Evolutionary conservation across 2,797 vertebrate species (phyloP).

Genomic region (Sebastolobus altivelis): DNA sequence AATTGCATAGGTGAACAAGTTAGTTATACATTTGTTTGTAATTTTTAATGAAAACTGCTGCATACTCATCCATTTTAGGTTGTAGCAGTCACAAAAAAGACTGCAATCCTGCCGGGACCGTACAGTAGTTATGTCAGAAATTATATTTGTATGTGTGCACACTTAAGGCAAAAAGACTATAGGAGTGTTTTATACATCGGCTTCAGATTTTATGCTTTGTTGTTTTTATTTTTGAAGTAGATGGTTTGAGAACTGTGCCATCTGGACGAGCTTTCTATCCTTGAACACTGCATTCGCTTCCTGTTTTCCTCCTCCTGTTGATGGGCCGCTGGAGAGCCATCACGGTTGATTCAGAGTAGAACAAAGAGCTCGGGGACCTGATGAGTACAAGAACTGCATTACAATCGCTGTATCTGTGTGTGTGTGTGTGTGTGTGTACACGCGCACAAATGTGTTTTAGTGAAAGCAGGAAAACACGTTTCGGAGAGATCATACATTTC

Average conservation of each 20-base stretch:
- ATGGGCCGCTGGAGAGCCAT: conserved; percentile 69
- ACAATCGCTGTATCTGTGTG: conserved; percentile 59
- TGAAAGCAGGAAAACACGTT: conserved; percentile 16
- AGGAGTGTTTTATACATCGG: neutral
- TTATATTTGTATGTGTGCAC: neutral
- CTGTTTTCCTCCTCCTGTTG: conserved; percentile 66
- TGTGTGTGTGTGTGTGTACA: neutral
- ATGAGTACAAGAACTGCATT: conserved; percentile 77
- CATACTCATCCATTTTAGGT: neutral
- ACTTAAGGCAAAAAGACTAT: neutral
- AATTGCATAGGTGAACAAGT: neutral
- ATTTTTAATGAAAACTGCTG: neutral
- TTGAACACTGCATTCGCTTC: conserved; percentile 58
- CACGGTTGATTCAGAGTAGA: conserved; percentile 61
- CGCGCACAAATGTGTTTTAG: conserved; percentile 28
- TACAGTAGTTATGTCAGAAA: neutral
- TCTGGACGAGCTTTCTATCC: conserved; percentile 54
- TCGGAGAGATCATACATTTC: conserved; percentile 15
- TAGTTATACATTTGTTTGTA: neutral
- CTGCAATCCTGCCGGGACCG: neutral
- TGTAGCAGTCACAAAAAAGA: neutral
- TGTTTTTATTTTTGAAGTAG: conserved; percentile 13
- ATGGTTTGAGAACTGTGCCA: conserved; percentile 48
- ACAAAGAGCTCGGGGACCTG: conserved; percentile 69
- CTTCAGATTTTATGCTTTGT: conserved; percentile 5